phyloP scores from a whole-genome alignment of 2,797 vertebrate genomes.

The Clarias pachynema region DNA sequence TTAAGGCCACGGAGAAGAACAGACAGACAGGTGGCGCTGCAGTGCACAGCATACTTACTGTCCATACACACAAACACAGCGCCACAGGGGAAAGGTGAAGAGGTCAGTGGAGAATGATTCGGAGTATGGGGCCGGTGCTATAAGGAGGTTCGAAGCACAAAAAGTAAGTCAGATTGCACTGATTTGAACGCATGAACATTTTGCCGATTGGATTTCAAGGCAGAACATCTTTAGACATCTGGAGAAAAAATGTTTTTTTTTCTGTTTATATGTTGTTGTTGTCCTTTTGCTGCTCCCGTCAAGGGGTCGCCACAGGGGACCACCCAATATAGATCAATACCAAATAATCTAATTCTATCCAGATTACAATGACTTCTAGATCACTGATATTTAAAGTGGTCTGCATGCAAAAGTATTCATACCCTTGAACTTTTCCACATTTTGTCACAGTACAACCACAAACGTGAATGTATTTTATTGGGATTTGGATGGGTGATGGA shows the following conservation, averaged over 20 bases:
- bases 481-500: no score
- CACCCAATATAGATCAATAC: no score
- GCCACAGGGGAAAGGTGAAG: constrained; percentile 60
- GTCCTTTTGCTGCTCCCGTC: no score
- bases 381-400: not conserved
- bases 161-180: constrained; percentile 24
- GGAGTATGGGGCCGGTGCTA: constrained; percentile 76
- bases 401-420: no score
- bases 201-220: not conserved
- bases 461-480: no score
- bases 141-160: constrained; percentile 64
- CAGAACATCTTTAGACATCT: not conserved
- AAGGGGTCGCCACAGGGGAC: no score
- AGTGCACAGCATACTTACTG: constrained; percentile 40
- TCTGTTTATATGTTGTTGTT: not conserved
- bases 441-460: no score
- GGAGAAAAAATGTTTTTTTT: not conserved
- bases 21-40: constrained; percentile 30
- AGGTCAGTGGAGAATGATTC: constrained; percentile 80
- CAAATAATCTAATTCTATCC: not conserved
- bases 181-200: not conserved
- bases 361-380: not conserved
- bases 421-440: no score
- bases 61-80: constrained; percentile 39
- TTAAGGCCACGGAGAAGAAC: constrained; percentile 11